These are phyloP conservation scores for Nezara viridula DNA, from an alignment of 2,888 invertebrate genomes.

Conservation along the genomic window DNA sequence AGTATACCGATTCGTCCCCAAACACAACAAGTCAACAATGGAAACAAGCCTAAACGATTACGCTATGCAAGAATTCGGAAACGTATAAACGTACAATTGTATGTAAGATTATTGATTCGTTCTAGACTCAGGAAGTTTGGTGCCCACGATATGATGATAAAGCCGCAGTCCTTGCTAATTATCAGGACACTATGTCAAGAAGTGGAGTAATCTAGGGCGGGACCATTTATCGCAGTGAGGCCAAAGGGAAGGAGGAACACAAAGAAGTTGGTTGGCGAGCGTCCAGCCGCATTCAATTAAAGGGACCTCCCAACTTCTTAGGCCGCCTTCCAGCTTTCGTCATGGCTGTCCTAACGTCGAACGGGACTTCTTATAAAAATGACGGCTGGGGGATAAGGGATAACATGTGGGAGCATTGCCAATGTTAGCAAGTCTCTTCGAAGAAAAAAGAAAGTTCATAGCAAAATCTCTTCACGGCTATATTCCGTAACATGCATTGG, in stretches of 20 bases:
- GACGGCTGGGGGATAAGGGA: background rate
- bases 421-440: background rate
- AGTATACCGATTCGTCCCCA: no score
- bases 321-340: background rate
- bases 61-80: no score
- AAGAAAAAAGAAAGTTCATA: background rate
- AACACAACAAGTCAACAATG: no score
- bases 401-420: background rate
- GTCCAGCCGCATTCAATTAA: conserved; percentile 30
- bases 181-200: background rate
- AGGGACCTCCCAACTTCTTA: background rate
- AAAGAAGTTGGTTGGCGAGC: conserved; percentile 1
- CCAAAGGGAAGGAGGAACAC: background rate
- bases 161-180: background rate
- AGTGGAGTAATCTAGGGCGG: background rate
- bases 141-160: background rate
- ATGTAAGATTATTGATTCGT: no score
- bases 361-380: background rate
- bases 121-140: background rate
- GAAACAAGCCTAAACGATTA: no score
- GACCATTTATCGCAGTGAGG: background rate
- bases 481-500: background rate
- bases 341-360: background rate
- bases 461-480: background rate
- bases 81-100: no score